Percentiles rank a stretch among this genome's conserved stretches.
These are phyloP conservation scores for Popillia japonica DNA, from an alignment of 1,140 invertebrate genomes.

Conservation along the genomic window DNA sequence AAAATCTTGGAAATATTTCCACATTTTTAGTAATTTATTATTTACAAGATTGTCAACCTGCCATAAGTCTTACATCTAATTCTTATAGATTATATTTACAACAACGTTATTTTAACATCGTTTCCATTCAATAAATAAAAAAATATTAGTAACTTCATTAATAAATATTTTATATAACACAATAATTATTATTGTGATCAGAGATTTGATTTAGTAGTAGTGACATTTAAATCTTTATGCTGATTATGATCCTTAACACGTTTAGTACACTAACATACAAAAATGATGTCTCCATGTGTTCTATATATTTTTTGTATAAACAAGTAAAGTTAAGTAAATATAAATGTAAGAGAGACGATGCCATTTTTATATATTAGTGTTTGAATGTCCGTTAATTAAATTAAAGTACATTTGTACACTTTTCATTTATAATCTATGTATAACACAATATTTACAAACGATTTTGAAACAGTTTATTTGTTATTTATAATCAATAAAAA, in stretches of 20 bases:
- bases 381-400: not conserved
- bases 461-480: not conserved
- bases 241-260: not conserved
- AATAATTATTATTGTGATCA: not conserved
- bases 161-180: conserved; percentile 5
- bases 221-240: conserved; percentile 7
- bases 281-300: too few relatives aligned
- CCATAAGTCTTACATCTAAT: not conserved
- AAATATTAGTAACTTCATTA: not conserved
- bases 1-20: too few relatives aligned
- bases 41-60: not conserved
- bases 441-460: conserved; percentile 3
- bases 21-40: too few relatives aligned
- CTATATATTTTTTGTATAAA: too few relatives aligned
- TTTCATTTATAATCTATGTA: not conserved
- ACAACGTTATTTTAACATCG: not conserved
- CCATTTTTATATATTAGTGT: not conserved
- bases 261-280: too few relatives aligned
- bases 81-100: not conserved
- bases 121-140: not conserved
- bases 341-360: too few relatives aligned
- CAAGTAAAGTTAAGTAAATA: too few relatives aligned
- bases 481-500: conserved; percentile 4
- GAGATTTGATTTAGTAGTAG: not conserved
- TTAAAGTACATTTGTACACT: conserved; percentile 23